Evolutionary conservation across 2,113 vertebrate genomes (phyloP).

Genomic region (Sinocyclocheilus anophthalmus): DNA sequence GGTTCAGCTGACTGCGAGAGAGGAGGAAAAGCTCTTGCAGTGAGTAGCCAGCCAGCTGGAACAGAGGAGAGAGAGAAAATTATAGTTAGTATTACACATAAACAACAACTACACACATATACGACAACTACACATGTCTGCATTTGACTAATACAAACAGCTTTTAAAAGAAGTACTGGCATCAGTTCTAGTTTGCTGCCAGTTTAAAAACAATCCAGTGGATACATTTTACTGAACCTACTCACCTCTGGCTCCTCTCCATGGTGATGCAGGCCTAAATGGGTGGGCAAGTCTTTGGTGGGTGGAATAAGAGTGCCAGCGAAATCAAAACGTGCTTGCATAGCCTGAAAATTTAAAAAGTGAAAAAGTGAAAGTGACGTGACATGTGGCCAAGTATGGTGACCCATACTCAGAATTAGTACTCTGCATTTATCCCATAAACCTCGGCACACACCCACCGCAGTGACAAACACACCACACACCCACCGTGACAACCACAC

Average conservation of each 20-base stretch:
- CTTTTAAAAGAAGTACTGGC: background rate
- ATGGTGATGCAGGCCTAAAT: conserved; percentile 95
- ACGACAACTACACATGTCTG: background rate
- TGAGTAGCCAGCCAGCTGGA: conserved; percentile 92
- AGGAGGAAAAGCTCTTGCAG: conserved; percentile 96
- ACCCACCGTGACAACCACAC: too few relatives aligned
- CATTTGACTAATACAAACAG: background rate
- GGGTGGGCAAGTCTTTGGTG: conserved; percentile 86
- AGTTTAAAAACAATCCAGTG: background rate
- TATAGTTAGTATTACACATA: background rate
- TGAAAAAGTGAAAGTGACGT: too few relatives aligned
- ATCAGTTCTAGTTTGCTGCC: conserved; percentile 1
- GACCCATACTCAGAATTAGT: too few relatives aligned
- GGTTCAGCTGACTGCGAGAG: conserved; percentile 90
- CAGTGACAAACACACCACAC: too few relatives aligned
- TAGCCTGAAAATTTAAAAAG: conserved; percentile 75
- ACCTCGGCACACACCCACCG: too few relatives aligned
- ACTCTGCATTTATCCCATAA: too few relatives aligned
- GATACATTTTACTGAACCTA: conserved; percentile 33
- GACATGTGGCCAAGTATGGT: too few relatives aligned
- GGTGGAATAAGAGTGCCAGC: conserved; percentile 85
- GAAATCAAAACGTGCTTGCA: conserved; percentile 95
- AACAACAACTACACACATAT: background rate
- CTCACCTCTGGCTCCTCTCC: conserved; percentile 95
- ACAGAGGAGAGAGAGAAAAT: background rate